Evolutionary conservation across 2,113 vertebrate genomes (phyloP).

Genomic region (Corvus hawaiiensis): DNA sequence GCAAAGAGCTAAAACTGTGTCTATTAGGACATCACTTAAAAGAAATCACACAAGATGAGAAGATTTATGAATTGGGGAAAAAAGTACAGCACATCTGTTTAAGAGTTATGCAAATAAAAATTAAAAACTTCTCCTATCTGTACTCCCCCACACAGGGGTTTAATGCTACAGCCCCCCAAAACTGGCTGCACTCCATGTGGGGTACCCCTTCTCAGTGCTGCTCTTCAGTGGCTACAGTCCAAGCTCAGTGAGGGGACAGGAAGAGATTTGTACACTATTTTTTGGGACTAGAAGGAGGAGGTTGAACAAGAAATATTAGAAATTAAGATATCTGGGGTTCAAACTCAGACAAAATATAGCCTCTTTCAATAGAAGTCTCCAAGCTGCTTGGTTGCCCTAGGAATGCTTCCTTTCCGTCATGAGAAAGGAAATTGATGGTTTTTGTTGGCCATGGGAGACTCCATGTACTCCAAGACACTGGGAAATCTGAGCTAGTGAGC

Average conservation of each 20-base stretch:
- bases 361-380: not conserved
- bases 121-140: not conserved
- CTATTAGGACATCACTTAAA: not conserved
- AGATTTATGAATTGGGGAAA: not conserved
- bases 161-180: not conserved
- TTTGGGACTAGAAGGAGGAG: not conserved
- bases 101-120: not conserved
- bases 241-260: not conserved
- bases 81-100: not conserved
- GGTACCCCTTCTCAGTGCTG: not conserved
- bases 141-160: not conserved
- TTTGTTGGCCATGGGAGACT: conserved; percentile 54
- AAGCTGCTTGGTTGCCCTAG: conserved; percentile 5
- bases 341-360: not conserved
- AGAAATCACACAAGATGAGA: not conserved
- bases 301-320: not conserved
- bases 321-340: not conserved
- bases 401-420: conserved; percentile 49
- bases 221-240: not conserved
- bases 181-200: not conserved
- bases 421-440: conserved; percentile 44
- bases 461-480: not conserved
- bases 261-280: not conserved
- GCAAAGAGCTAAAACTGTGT: not conserved
- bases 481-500: conserved; percentile 55